Percentiles rank a stretch among this genome's conserved stretches.
phyloP scores from a whole-genome alignment of 2,888 invertebrate species.

The Rotaria magnacalcarata region DNA sequence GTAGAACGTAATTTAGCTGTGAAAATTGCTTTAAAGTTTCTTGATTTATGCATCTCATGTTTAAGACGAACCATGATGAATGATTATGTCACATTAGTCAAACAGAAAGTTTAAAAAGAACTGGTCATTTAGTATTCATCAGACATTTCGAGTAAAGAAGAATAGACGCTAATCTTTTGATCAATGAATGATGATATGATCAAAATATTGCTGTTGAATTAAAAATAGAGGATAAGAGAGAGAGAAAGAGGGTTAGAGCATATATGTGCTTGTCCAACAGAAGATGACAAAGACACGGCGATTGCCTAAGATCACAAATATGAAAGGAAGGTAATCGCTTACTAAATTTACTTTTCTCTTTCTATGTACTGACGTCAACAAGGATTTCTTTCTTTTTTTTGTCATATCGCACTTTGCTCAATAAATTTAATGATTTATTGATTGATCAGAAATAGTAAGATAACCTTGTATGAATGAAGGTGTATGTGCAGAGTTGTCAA shows the following conservation, averaged over 20 bases:
- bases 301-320: background rate
- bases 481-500: background rate
- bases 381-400: conserved; percentile 6
- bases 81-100: background rate
- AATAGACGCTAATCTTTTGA: background rate
- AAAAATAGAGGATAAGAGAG: background rate
- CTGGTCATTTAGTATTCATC: background rate
- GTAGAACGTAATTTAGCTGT: background rate
- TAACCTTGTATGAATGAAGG: background rate
- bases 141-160: background rate
- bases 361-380: background rate
- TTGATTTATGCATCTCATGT: background rate
- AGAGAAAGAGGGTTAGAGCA: background rate
- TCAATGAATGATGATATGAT: background rate
- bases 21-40: background rate
- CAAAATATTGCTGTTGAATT: background rate
- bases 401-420: background rate
- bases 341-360: background rate
- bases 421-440: background rate
- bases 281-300: background rate
- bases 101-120: background rate
- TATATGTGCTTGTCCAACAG: background rate
- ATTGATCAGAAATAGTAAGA: background rate
- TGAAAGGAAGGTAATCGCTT: background rate
- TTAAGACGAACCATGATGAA: background rate